These are phyloP conservation scores for Pristionchus exspectatus DNA, from an alignment of 2,888 invertebrate species.

Conservation along the genomic window DNA sequence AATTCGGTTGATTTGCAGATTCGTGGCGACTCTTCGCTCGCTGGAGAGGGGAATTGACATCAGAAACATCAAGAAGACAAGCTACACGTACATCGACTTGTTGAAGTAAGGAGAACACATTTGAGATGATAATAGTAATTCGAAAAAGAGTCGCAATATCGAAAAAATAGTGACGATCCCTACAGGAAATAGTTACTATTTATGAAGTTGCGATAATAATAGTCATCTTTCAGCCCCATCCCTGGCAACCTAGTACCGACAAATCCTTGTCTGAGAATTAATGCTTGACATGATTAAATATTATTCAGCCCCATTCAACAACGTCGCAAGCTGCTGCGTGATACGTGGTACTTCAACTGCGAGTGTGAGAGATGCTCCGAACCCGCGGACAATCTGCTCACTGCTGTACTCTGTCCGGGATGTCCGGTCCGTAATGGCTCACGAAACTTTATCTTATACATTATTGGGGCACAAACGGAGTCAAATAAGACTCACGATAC, in stretches of 20 bases:
- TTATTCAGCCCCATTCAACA: constrained; percentile 63
- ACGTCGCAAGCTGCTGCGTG: constrained; percentile 72
- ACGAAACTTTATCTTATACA: too few relatives aligned
- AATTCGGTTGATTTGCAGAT: constrained; percentile 55
- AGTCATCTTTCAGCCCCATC: constrained; percentile 46
- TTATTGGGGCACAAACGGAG: too few relatives aligned
- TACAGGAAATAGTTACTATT: too few relatives aligned
- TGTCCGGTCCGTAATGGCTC: constrained; percentile 65
- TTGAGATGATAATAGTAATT: background rate
- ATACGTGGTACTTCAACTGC: constrained; percentile 78
- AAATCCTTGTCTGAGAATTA: too few relatives aligned
- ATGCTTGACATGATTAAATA: too few relatives aligned
- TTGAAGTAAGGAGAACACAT: constrained; percentile 61
- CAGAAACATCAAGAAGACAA: constrained; percentile 70
- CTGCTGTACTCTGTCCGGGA: constrained; percentile 72
- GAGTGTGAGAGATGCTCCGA: constrained; percentile 77
- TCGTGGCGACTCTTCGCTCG: constrained; percentile 72
- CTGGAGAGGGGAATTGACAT: constrained; percentile 72
- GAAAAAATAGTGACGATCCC: too few relatives aligned
- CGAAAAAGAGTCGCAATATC: background rate
- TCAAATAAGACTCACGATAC: too few relatives aligned
- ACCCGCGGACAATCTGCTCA: constrained; percentile 73
- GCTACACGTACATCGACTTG: constrained; percentile 78
- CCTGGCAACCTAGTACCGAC: too few relatives aligned
- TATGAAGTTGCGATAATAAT: background rate